Conservation (phyloP, 2,113 vertebrate genomes). For the Tympanuchus pallidicinctus region DNA sequence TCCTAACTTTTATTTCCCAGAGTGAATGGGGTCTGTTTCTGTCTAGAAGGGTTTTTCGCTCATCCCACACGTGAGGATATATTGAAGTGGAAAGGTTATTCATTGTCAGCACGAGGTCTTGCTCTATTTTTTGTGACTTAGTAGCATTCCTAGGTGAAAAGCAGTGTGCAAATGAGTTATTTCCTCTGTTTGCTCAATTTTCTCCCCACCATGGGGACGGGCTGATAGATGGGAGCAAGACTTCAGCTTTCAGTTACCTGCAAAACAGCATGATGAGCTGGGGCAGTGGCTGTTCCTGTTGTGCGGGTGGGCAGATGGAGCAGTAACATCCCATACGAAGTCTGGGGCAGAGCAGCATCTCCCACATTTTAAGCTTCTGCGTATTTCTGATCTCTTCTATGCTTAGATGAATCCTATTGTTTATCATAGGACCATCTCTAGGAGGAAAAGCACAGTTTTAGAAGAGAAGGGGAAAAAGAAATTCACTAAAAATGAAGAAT, state of each 20-base stretch:
- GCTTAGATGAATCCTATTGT: background rate
- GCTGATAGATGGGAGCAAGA: background rate
- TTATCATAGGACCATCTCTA: background rate
- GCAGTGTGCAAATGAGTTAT: background rate
- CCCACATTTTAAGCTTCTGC: background rate
- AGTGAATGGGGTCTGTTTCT: constrained; percentile 11
- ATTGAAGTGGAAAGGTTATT: constrained; percentile 3
- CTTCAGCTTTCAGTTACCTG: background rate
- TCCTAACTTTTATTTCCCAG: constrained; percentile 55
- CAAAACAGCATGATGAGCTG: background rate
- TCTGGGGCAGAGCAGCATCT: background rate
- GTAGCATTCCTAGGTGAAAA: background rate
- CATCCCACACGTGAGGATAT: background rate
- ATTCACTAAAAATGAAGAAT: background rate
- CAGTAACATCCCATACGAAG: background rate
- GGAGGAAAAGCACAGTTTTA: background rate
- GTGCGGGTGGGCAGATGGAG: background rate
- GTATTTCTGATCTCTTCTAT: background rate
- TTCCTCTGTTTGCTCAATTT: background rate
- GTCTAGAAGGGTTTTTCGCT: constrained; percentile 28
- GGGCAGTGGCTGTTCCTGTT: no score
- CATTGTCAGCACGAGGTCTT: background rate
- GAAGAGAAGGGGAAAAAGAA: background rate
- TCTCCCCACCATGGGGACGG: accelerated
- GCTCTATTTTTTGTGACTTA: background rate